Evolutionary conservation across 2,113 vertebrate genomes (phyloP).

Genomic region (Oreotrochilus melanogaster): DNA sequence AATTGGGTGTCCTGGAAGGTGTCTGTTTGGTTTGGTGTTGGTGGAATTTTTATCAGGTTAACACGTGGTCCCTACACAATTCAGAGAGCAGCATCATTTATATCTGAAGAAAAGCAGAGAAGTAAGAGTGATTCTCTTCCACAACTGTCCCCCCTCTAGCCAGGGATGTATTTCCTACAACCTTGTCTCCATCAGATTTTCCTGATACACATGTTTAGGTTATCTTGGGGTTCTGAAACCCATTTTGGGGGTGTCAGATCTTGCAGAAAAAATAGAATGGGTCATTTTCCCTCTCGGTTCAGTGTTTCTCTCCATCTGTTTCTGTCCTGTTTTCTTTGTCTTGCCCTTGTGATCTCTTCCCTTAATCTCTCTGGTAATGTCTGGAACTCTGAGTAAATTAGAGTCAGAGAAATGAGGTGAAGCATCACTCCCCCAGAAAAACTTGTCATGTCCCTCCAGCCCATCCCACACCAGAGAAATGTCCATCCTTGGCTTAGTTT

Average conservation of each 20-base stretch:
- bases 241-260: no score
- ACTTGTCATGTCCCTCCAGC: background rate
- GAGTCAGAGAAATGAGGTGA: background rate
- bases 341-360: background rate
- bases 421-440: background rate
- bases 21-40: background rate
- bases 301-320: background rate
- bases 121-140: background rate
- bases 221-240: no score
- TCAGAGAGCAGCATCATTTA: background rate
- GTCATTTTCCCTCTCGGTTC: background rate
- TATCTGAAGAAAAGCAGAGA: background rate
- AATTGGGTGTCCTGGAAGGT: background rate
- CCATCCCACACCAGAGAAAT: background rate
- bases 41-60: background rate
- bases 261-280: background rate
- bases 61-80: background rate
- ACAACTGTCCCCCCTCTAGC: background rate
- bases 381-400: background rate
- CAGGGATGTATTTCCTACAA: background rate
- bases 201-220: no score
- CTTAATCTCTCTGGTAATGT: background rate
- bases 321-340: background rate
- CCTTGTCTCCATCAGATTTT: background rate
- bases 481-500: background rate